Evolutionary conservation across 30 jellyfish, hydroid and myxozoan species (phyloP), one percentile per base, ranked within the genome.

Genomic region (Hydra vulgaris): DNA sequence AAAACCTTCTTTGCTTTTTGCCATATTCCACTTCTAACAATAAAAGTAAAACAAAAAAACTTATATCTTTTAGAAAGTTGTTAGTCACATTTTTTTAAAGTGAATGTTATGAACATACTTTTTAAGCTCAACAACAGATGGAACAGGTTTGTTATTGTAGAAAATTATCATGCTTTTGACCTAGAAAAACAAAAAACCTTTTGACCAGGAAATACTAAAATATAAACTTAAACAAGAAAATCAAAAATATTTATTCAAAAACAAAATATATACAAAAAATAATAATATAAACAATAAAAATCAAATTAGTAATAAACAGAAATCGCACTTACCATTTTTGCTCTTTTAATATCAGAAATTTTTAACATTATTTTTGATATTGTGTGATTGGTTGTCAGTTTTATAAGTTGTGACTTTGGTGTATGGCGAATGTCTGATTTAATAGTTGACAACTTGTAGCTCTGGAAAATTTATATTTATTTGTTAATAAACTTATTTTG

Each of bases 361-460:
- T 95, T 88, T 22, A 92, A 82, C 4, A 76, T 20, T 18, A 92
- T 82, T 27, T 92, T 85, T 0, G 98, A 92, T n/a, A 92, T 92
- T 3, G 95, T 82, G 88, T 79, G 84, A 80, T 73, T 92, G 3
- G 82, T 87, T 67, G 83, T 69, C 74, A 92, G 93, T 56, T 92
- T 92, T 80, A 92, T 90, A 15, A 92, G 85, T 72, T 92, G 98
- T 19, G 98, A 89, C 17, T 90, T 86, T 52, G 98, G 87, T 1
- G 95, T 85, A 87, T 92, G 86, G 55, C 96, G 74, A 21, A 92
- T 83, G 81, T 92, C 98, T 8, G 98, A 87, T 83, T 92, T 92
- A 74, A 87, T 71, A 0, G 96, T n/a, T 0, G 95, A 76, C 78
- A 92, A 76, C 68, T 87, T 92, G 68, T 81, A 75, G 56, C 81